Evolutionary conservation across 2,888 invertebrate genomes (phyloP).

Genomic region (Eupithecia abbreviata): DNA sequence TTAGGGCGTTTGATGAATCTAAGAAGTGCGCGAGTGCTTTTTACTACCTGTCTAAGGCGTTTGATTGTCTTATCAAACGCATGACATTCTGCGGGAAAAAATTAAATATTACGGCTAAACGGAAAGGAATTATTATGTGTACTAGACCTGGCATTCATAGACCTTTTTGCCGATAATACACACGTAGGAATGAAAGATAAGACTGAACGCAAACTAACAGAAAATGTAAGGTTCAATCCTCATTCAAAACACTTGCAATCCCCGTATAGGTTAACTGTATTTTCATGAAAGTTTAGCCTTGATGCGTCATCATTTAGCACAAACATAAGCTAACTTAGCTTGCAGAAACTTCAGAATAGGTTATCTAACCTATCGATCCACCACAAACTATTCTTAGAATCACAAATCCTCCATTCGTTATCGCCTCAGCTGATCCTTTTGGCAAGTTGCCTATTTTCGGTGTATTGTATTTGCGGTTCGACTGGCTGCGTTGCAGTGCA

Average conservation of each 20-base stretch:
- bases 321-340: not conserved
- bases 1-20: too few relatives aligned
- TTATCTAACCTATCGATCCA: slow-evolving; percentile 25
- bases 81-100: too few relatives aligned
- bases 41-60: too few relatives aligned
- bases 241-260: not conserved
- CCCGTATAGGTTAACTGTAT: not conserved
- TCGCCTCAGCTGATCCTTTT: slow-evolving; percentile 30
- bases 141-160: too few relatives aligned
- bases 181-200: too few relatives aligned
- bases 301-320: not conserved
- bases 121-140: too few relatives aligned
- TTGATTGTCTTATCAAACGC: too few relatives aligned
- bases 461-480: slow-evolving; percentile 3
- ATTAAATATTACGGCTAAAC: too few relatives aligned
- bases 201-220: too few relatives aligned
- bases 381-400: slow-evolving; percentile 28
- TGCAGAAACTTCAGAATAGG: slow-evolving; percentile 3
- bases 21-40: too few relatives aligned
- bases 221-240: too few relatives aligned
- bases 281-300: not conserved
- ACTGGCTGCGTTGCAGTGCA: slow-evolving; percentile 20
- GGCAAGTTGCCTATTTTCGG: slow-evolving; percentile 24
- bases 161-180: too few relatives aligned
- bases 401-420: slow-evolving; percentile 22